Base-by-base conservation (phyloP, 1,140 invertebrate genomes). In the Heliothis subflexa region DNA sequence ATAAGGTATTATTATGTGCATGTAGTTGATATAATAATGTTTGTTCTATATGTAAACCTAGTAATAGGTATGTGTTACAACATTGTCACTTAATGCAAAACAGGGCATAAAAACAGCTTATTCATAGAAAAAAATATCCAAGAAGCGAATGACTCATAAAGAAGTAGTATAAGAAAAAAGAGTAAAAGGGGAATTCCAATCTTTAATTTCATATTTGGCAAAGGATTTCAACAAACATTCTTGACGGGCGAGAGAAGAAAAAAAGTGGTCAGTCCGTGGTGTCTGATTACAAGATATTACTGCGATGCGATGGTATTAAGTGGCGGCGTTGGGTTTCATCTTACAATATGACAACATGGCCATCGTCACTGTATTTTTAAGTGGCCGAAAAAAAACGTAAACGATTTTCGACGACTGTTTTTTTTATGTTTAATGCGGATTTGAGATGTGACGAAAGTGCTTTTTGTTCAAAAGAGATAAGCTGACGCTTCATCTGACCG, bases 281-380 rank as follows among this genome's bases (percentile, higher is more conserved):
- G 52, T 82, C 59, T 21, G 78, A 73, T 82, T 76, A 80, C 81
- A 50, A 72, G 79, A 80, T 83, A 78, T 81, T 55, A 79, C 70
- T 78, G 62, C 59, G 73, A 71, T 79, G 78, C 70, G 77, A 57
- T 54, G 71, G 82, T 84, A 62, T 84, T 68, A 52, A 62, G 57
- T 84, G 76, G 49, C 80, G 54, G 40, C 73, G 79, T 68, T 54
- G 14, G 70, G 78, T 74, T n/a, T 83, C 55, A 49, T n/a, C 16
- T 83, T 83, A 76, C 81, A 21, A 66, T 77, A 80, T 77, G 74
- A 72, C 74, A 76, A 50, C 80, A 81, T 61, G 80, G 47, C 55
- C 76, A 54, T 45, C 66, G 61, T 33, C 57, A 70, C 28, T 12
- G 45, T 25, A 52, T 81, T 50, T 68, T 66, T 57, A 68, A 66